Base-by-base conservation (phyloP, 1,140 invertebrate genomes). In the Notospermus geniculatus region DNA sequence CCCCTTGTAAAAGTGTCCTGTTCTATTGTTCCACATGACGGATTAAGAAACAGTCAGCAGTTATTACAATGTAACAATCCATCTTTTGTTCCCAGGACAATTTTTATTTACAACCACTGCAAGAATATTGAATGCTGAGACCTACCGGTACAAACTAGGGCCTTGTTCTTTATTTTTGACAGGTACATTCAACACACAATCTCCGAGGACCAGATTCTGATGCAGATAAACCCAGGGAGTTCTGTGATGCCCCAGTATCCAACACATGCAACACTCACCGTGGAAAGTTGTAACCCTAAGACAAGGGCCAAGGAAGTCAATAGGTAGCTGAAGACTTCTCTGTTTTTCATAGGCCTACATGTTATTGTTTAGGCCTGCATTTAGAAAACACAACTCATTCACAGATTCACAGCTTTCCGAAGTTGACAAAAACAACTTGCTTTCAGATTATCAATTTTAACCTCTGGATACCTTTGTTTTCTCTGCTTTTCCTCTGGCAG, bases 111-210 rank as follows among this genome's bases (percentile, higher is more conserved):
- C 45, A 36, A 0, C 13, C 15, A 9, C 13, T 1, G 22, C 11
- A 27, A 29, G n/a, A 1, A 28, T 15, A 53, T 13, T 5, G 57
- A 46, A 22, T 28, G 45, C 1, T 2, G 30, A 2, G 29, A 57
- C 28, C 36, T 29, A 23, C 27, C 28, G 19, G 39, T 28, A 19
- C 27, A 58, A 2, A 28, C 23, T 28, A 13, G 17, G 28, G 28
- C 57, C 13, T 29, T 58, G 19, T 43, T 27, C 19, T 5, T 41
- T 5, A 27, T 58, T 55, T 60, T 60, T 69, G 68, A 22, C 72
- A 89, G 88, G 52, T 88, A 88, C 68, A 87, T 88, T 63, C 84
- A 88, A 64, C 87, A 89, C 66, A 87, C 84, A 52, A 85, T 89
- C 62, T 86, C 84, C 54, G 83, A 85, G 45, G 83, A 90, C 83